phyloP scores from a whole-genome alignment of 2,888 invertebrate genomes.

The Dexiosoma caninum region DNA sequence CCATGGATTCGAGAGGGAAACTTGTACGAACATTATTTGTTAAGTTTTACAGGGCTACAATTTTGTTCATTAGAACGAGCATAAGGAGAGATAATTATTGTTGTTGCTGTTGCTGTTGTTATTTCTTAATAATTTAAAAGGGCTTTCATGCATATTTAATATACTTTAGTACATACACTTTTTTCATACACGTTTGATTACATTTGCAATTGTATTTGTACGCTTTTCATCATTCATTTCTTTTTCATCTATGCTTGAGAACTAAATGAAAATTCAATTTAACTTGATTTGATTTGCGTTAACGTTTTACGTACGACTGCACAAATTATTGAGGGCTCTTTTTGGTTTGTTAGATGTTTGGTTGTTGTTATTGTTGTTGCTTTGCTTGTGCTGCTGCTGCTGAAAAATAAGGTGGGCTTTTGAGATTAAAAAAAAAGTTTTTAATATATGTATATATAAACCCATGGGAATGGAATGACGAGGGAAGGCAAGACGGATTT shows the following conservation, averaged over 20 bases:
- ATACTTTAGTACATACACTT: not conserved
- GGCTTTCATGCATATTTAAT: not conserved
- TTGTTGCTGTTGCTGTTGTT: no score
- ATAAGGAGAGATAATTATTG: not conserved
- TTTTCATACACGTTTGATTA: not conserved
- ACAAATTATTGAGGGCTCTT: conserved; percentile 63
- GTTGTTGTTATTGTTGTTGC: not conserved
- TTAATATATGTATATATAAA: not conserved
- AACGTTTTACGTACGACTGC: conserved; percentile 73
- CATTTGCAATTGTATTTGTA: not conserved
- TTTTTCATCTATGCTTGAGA: conserved; percentile 16
- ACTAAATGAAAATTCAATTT: conserved; percentile 72
- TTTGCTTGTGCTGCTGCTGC: no score
- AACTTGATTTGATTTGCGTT: conserved; percentile 75
- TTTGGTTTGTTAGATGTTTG: not conserved
- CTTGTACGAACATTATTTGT: not conserved
- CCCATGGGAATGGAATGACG: not conserved
- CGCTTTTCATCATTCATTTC: conserved; percentile 11
- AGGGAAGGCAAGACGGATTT: no score
- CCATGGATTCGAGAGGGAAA: not conserved
- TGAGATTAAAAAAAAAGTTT: not conserved
- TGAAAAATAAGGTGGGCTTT: conserved; percentile 20
- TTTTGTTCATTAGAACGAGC: not conserved
- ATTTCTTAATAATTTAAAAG: conserved; percentile 5
- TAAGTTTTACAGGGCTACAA: not conserved